A percentile compares a stretch with the other conserved stretches of the same genome.
Evolutionary conservation across 2,797 vertebrate genomes (phyloP).

Genomic region (Malacoraja senta): DNA sequence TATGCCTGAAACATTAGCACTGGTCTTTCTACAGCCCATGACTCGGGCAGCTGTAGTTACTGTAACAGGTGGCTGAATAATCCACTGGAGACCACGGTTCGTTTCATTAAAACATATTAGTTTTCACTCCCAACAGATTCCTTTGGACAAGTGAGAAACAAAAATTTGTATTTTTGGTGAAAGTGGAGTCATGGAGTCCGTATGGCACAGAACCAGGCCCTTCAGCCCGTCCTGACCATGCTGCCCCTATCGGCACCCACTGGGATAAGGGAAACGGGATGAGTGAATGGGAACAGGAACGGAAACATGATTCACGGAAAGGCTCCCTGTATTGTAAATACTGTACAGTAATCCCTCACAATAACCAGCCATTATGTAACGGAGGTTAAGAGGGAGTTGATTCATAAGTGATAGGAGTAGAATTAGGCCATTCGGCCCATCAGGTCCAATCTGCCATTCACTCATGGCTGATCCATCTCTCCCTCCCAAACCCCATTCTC

Average conservation of each 20-base stretch:
- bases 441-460: too few relatives aligned
- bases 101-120: constrained; percentile 10
- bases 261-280: too few relatives aligned
- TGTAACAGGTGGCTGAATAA: neutral
- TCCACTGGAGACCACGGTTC: neutral
- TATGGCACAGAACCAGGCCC: neutral
- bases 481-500: too few relatives aligned
- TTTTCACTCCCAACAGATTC: neutral
- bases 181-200: too few relatives aligned
- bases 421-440: too few relatives aligned
- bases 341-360: neutral
- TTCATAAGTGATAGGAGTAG: too few relatives aligned
- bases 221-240: neutral
- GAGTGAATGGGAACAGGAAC: neutral
- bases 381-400: too few relatives aligned
- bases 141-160: neutral
- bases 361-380: too few relatives aligned
- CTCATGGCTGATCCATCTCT: too few relatives aligned
- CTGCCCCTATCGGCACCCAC: too few relatives aligned
- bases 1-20: neutral
- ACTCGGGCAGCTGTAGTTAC: neutral
- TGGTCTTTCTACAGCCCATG: neutral
- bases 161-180: too few relatives aligned
- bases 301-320: neutral
- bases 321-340: neutral